phyloP scores from a whole-genome alignment of 2,113 vertebrate genomes.

The Oxyura jamaicensis region DNA sequence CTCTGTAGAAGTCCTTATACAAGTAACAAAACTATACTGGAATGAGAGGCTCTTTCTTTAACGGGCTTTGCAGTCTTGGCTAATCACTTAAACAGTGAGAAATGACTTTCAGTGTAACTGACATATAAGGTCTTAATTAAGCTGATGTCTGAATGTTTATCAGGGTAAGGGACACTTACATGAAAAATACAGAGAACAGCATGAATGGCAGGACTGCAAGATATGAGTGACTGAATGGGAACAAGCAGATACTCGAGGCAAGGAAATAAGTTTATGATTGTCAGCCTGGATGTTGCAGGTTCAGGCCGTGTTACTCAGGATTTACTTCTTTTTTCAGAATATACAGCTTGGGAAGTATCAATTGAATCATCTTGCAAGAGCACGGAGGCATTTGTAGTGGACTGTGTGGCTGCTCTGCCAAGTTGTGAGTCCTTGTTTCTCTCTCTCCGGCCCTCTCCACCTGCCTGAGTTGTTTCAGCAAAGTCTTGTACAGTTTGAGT shows the following conservation, averaged over 20 bases:
- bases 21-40: neutral
- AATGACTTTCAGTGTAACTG: neutral
- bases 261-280: neutral
- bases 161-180: neutral
- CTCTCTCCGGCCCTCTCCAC: neutral
- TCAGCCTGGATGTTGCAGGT: neutral
- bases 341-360: neutral
- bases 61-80: neutral
- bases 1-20: neutral
- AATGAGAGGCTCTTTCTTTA: neutral
- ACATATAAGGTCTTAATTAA: neutral
- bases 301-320: neutral
- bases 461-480: neutral
- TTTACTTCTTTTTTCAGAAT: slow-evolving; percentile 22
- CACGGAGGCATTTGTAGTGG: neutral
- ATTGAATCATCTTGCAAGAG: neutral
- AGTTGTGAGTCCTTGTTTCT: neutral
- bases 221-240: neutral
- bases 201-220: neutral
- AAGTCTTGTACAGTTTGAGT: neutral
- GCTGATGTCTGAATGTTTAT: neutral
- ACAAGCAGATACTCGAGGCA: neutral
- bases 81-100: neutral
- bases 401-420: neutral
- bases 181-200: neutral